Conservation (phyloP, 2,888 invertebrate genomes). For the Stratiomys singularior region DNA sequence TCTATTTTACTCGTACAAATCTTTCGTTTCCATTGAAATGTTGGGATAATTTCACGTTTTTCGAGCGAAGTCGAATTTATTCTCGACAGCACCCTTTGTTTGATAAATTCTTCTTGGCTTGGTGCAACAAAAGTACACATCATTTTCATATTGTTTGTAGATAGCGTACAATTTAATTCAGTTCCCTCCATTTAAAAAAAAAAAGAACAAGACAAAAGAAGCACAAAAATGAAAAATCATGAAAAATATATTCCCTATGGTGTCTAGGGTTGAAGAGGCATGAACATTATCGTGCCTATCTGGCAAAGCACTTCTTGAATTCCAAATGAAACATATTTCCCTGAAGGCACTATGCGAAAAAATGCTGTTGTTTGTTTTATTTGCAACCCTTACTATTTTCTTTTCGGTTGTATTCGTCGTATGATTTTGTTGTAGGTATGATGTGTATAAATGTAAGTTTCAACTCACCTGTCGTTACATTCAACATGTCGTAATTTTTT, state of each 20-base stretch:
- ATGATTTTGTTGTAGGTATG: not conserved
- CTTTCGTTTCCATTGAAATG: no score
- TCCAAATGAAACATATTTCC: slow-evolving; percentile 11
- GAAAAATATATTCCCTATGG: slow-evolving; percentile 25
- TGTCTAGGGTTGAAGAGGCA: not conserved
- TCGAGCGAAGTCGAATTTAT: no score
- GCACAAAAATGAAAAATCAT: slow-evolving; percentile 1
- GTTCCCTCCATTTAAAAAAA: no score
- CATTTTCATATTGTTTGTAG: no score
- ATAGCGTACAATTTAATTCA: no score
- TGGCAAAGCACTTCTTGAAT: slow-evolving; percentile 5
- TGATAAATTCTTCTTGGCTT: no score
- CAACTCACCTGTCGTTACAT: slow-evolving; percentile 79
- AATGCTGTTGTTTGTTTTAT: no score
- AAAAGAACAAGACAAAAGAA: no score
- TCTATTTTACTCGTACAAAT: no score
- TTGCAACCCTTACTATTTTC: not conserved
- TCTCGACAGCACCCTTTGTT: no score
- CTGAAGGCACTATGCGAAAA: not conserved
- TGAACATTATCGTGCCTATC: slow-evolving; percentile 30
- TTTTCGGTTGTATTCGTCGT: not conserved
- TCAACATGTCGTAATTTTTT: slow-evolving; percentile 82
- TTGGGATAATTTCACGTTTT: no score
- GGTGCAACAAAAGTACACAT: no score
- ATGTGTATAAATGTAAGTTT: not conserved